These are phyloP conservation scores for Notocelia uddmanniana DNA, from an alignment of 2,888 invertebrate species.

Conservation along the genomic window DNA sequence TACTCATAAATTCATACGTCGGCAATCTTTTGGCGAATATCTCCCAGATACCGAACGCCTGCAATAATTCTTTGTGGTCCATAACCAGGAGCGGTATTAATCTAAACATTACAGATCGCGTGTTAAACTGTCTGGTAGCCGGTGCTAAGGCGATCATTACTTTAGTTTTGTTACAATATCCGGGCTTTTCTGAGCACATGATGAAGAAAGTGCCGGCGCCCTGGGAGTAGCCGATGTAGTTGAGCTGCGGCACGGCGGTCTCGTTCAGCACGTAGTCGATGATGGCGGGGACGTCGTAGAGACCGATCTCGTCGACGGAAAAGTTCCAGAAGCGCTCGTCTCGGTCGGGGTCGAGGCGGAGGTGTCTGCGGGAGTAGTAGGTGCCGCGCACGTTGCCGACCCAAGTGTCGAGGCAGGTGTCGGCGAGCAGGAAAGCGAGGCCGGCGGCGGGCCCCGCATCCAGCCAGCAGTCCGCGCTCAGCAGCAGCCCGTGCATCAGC, in stretches of 20 bases:
- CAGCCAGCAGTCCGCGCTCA: slow-evolving; percentile 66
- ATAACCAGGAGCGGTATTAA: slow-evolving; percentile 3
- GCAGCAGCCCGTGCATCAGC: slow-evolving; percentile 71
- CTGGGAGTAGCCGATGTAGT: slow-evolving; percentile 75
- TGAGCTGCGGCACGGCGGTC: slow-evolving; percentile 61
- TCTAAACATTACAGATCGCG: slow-evolving; percentile 38
- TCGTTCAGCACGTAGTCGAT: slow-evolving; percentile 59
- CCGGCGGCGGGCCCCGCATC: slow-evolving; percentile 66
- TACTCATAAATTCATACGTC: slow-evolving; percentile 27
- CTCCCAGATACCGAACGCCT: slow-evolving; percentile 31
- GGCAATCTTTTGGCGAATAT: slow-evolving; percentile 37
- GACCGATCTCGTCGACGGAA: slow-evolving; percentile 72
- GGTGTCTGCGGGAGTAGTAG: slow-evolving; percentile 84
- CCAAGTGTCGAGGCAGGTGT: slow-evolving; percentile 62
- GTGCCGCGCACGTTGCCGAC: slow-evolving; percentile 66
- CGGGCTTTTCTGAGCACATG: slow-evolving; percentile 67
- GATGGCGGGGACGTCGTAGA: slow-evolving; percentile 63
- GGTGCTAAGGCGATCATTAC: slow-evolving; percentile 33
- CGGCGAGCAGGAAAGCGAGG: slow-evolving; percentile 57
- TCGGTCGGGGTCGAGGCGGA: slow-evolving; percentile 57
- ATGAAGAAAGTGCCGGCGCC: slow-evolving; percentile 72
- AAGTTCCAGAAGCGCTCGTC: slow-evolving; percentile 81
- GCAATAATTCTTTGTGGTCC: slow-evolving; percentile 6
- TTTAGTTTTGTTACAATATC: slow-evolving; percentile 54
- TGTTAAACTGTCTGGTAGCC: slow-evolving; percentile 34